Percentiles rank a stretch among this genome's conserved stretches.
These are phyloP conservation scores for Apis laboriosa DNA, from an alignment of 1,140 invertebrate genomes.

Conservation along the genomic window DNA sequence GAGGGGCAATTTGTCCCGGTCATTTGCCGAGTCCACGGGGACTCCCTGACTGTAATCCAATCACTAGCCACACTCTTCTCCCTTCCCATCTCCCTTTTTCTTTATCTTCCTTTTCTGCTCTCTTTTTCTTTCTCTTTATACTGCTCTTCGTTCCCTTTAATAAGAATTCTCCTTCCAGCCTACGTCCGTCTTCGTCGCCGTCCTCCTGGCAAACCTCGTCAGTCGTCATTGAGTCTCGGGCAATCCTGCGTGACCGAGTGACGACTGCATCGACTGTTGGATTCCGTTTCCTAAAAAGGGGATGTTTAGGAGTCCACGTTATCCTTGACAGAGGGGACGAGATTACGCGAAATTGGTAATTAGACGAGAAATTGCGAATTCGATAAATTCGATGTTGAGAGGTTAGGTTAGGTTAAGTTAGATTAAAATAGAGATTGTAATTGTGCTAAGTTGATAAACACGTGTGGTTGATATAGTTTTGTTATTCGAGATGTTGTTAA, in stretches of 20 bases:
- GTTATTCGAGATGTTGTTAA: too few species aligned
- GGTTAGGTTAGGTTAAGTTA: too few species aligned
- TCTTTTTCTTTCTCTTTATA: slow-evolving; percentile 5
- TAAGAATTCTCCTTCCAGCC: slow-evolving; percentile 19
- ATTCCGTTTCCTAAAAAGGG: slow-evolving; percentile 39
- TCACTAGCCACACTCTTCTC: slow-evolving; percentile 79
- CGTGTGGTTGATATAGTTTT: too few species aligned
- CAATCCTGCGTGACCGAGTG: slow-evolving; percentile 65
- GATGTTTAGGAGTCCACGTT: slow-evolving; percentile 27
- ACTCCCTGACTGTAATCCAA: slow-evolving; percentile 82
- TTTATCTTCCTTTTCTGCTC: slow-evolving; percentile 19
- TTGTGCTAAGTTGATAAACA: too few species aligned
- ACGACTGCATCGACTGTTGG: slow-evolving; percentile 39
- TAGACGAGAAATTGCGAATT: slow-evolving; percentile 11
- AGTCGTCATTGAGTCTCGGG: slow-evolving; percentile 59
- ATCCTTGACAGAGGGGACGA: not conserved
- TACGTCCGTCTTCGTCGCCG: slow-evolving; percentile 18
- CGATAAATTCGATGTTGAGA: not conserved
- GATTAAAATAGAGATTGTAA: too few species aligned
- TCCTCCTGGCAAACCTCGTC: slow-evolving; percentile 36
- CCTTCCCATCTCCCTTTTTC: slow-evolving; percentile 53
- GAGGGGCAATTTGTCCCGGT: slow-evolving; percentile 82
- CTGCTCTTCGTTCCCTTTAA: not conserved
- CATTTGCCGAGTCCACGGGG: slow-evolving; percentile 81
- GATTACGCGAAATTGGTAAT: slow-evolving; percentile 15